phyloP scores from a whole-genome alignment of 2,113 vertebrate genomes.

The Connochaetes taurinus region DNA sequence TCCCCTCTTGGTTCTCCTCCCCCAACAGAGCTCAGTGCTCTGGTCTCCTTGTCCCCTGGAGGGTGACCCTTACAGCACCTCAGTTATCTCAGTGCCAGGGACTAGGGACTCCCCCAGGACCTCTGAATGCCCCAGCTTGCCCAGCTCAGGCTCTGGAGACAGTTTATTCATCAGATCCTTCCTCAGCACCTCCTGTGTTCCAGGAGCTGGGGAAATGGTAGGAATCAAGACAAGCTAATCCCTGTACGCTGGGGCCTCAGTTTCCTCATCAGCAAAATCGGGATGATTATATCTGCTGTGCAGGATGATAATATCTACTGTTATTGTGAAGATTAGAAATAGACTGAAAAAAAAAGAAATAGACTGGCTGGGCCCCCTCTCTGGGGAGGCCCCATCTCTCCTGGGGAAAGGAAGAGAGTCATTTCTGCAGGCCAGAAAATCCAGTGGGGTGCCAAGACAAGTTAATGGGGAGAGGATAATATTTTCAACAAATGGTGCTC shows the following conservation, averaged over 20 bases:
- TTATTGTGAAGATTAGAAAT: background rate
- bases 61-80: background rate
- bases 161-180: background rate
- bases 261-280: background rate
- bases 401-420: background rate
- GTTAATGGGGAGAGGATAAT: background rate
- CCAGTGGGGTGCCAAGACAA: background rate
- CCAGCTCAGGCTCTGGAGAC: background rate
- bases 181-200: background rate
- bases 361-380: background rate
- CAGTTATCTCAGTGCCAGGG: background rate
- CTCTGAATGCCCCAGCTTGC: background rate
- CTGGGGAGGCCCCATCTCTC: background rate
- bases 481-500: background rate
- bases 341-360: background rate
- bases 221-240: background rate
- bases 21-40: background rate
- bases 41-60: slow-evolving; percentile 45
- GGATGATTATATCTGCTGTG: background rate
- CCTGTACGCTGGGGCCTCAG: background rate
- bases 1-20: background rate
- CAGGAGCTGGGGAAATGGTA: background rate
- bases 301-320: background rate
- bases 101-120: background rate
- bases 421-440: background rate